Percentiles rank a stretch among this genome's conserved stretches.
Evolutionary conservation across 2,888 invertebrate species (phyloP).

Genomic region (Hypena proboscidalis): DNA sequence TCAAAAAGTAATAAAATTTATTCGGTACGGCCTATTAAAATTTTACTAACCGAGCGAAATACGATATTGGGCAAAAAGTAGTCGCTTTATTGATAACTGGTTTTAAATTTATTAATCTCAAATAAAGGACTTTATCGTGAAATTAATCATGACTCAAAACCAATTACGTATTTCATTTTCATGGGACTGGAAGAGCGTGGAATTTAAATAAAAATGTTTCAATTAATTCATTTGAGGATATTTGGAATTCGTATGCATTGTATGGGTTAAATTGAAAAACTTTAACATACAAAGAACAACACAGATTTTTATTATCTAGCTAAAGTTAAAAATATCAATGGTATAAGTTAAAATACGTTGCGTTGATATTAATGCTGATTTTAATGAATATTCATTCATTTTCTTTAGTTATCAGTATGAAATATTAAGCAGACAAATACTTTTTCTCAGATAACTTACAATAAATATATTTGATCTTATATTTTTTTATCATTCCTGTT

Average conservation of each 20-base stretch:
- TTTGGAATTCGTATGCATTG: no score
- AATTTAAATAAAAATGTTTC: constrained; percentile 13
- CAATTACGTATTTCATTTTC: constrained; percentile 42
- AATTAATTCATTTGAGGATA: constrained; percentile 2
- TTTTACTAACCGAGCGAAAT: constrained; percentile 30
- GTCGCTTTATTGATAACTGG: constrained; percentile 24
- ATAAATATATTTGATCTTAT: no score
- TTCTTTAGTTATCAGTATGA: no score
- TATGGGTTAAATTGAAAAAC: not conserved
- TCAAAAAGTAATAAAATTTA: constrained; percentile 13
- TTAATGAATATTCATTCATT: no score
- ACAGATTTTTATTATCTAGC: no score
- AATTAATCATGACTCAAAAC: constrained; percentile 44
- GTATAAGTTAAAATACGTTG: no score
- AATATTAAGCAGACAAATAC: no score
- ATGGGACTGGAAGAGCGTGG: not conserved
- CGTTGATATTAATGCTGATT: no score
- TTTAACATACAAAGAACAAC: not conserved
- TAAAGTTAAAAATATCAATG: no score
- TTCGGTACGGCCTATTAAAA: constrained; percentile 13
- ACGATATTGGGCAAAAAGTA: constrained; percentile 7
- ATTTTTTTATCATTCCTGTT: no score
- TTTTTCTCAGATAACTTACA: no score
- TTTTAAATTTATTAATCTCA: constrained; percentile 43
- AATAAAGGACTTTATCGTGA: constrained; percentile 43